A percentile compares a stretch with the other conserved stretches of the same genome.
Evolutionary conservation across 2,888 invertebrate genomes (phyloP).

Genomic region (Clostera curtula): DNA sequence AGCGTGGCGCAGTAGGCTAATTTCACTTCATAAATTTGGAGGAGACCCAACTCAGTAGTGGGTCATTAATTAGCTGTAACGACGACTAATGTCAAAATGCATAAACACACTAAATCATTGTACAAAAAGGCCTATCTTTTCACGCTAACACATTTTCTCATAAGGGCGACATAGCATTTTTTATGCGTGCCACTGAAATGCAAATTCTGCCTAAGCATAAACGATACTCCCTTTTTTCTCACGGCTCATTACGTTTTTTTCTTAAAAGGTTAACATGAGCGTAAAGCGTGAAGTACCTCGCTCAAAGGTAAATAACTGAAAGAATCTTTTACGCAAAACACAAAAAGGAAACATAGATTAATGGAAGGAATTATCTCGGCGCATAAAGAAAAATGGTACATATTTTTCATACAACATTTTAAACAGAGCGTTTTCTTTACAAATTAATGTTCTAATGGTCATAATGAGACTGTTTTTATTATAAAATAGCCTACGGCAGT

Average conservation of each 20-base stretch:
- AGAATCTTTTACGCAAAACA: slow-evolving; percentile 28
- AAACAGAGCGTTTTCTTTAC: neutral
- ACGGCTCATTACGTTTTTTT: slow-evolving; percentile 55
- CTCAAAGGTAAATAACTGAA: slow-evolving; percentile 34
- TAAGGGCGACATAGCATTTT: too few species aligned
- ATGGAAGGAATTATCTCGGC: slow-evolving; percentile 11
- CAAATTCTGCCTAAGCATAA: slow-evolving; percentile 21
- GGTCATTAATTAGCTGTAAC: too few species aligned
- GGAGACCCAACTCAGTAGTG: too few species aligned
- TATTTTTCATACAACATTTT: neutral
- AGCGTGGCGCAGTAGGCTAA: too few species aligned
- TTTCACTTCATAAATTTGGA: too few species aligned
- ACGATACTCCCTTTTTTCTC: slow-evolving; percentile 32
- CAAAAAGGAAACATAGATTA: slow-evolving; percentile 16
- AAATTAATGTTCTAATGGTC: slow-evolving; percentile 4
- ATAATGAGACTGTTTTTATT: neutral
- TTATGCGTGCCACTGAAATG: slow-evolving; percentile 21
- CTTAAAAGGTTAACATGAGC: slow-evolving; percentile 55
- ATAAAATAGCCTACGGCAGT: too few species aligned
- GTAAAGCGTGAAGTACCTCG: slow-evolving; percentile 39
- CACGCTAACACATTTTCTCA: neutral
- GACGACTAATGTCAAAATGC: too few species aligned
- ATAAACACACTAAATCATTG: too few species aligned
- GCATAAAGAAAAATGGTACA: slow-evolving; percentile 1
- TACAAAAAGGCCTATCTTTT: neutral